A percentile compares a stretch with the other conserved stretches of the same genome.
Conservation (phyloP, 2,888 invertebrate genomes). For the Aromia moschata region DNA sequence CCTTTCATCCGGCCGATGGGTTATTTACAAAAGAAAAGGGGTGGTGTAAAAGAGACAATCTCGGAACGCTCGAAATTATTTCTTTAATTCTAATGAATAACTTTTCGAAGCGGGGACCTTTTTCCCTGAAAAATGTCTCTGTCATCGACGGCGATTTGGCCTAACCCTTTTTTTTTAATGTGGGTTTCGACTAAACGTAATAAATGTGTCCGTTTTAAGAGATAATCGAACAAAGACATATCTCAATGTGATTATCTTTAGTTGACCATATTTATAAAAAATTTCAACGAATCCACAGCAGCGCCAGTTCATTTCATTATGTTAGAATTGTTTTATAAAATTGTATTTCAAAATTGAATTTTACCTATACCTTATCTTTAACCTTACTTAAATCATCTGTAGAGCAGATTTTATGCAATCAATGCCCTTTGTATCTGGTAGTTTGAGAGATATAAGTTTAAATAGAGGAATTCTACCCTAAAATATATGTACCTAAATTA, state of each 20-base stretch:
- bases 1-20: constrained; percentile 38
- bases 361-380: no score
- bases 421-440: no score
- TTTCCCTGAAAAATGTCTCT: not conserved
- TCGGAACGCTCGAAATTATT: constrained; percentile 37
- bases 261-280: no score
- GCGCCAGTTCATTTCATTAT: no score
- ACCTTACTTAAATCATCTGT: no score
- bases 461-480: no score
- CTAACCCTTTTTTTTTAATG: constrained; percentile 9
- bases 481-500: no score
- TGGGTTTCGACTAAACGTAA: not conserved
- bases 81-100: constrained; percentile 35
- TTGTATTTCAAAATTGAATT: no score
- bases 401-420: no score
- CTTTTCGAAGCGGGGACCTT: constrained; percentile 12
- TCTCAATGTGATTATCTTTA: not conserved
- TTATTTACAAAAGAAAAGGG: constrained; percentile 43
- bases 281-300: no score
- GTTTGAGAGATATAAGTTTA: no score
- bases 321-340: no score
- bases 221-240: not conserved
- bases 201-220: not conserved
- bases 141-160: constrained; percentile 10
- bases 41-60: constrained; percentile 38